A percentile compares a stretch with the other conserved stretches of the same genome.
Conservation (phyloP, 2,113 vertebrate species). For the Sphyrna mokarran region DNA sequence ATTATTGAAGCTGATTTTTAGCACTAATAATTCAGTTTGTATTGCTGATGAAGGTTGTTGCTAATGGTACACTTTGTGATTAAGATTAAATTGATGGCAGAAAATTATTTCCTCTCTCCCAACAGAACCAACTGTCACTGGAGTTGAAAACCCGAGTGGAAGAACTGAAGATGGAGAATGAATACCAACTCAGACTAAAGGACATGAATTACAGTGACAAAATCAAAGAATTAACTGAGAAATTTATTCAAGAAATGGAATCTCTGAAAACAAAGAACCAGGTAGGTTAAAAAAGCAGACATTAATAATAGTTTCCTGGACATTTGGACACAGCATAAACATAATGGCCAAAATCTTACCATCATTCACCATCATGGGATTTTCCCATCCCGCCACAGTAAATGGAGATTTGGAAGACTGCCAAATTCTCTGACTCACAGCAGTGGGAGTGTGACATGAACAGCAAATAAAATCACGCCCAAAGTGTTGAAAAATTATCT, state of each 20-base stretch:
- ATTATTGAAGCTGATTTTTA: not conserved
- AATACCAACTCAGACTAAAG: conserved; percentile 79
- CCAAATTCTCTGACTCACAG: no score
- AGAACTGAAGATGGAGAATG: conserved; percentile 80
- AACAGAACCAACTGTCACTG: conserved; percentile 70
- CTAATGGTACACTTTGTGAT: not conserved
- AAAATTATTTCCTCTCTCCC: not conserved
- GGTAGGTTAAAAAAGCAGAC: conserved; percentile 53
- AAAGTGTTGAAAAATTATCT: not conserved
- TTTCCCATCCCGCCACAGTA: no score
- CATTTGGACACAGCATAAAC: conserved; percentile 20
- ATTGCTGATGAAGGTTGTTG: not conserved
- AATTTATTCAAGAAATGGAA: conserved; percentile 71
- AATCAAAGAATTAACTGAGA: conserved; percentile 74
- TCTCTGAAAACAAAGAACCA: conserved; percentile 68
- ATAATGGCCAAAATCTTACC: not conserved
- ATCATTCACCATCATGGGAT: no score
- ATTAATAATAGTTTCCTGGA: conserved; percentile 26
- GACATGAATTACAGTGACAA: conserved; percentile 82
- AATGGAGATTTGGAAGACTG: no score
- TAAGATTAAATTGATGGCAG: not conserved
- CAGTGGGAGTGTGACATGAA: no score
- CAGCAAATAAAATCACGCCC: no score
- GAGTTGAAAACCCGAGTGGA: conserved; percentile 76
- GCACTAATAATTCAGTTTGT: not conserved